A percentile compares a stretch with the other conserved stretches of the same genome.
Evolutionary conservation across 2,113 vertebrate genomes (phyloP).

Genomic region (Myrmophylax atrothorax): DNA sequence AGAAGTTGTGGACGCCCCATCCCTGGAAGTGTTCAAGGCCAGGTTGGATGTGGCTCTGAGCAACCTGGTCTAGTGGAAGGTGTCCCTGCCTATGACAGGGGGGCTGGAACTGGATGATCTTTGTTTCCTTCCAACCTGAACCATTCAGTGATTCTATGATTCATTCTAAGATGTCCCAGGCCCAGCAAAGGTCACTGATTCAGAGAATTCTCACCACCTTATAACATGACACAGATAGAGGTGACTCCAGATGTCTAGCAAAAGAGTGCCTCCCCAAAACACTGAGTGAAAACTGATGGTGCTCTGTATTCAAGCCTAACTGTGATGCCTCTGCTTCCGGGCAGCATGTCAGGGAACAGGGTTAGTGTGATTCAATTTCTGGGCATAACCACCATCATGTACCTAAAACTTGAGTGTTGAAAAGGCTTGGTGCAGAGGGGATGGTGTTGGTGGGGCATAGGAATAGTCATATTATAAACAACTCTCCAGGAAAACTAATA

Average conservation of each 20-base stretch:
- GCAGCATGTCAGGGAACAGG: not conserved
- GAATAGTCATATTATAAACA: not conserved
- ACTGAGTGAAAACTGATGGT: not conserved
- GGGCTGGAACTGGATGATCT: fast-evolving
- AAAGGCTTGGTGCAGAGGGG: not conserved
- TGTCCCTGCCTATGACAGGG: not conserved
- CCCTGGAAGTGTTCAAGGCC: not conserved
- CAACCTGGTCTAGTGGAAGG: not conserved
- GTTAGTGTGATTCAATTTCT: not conserved
- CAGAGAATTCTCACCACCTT: not conserved
- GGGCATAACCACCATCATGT: not conserved
- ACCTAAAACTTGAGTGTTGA: not conserved
- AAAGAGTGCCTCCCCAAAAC: not conserved
- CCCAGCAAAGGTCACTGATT: not conserved
- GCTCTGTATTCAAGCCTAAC: not conserved
- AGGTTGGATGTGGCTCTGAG: not conserved
- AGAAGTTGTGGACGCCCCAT: not conserved
- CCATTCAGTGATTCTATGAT: not conserved
- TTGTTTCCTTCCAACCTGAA: not conserved
- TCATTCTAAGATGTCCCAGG: not conserved
- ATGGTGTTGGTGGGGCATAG: not conserved
- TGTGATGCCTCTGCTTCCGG: not conserved
- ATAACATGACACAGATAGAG: not conserved
- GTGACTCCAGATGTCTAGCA: not conserved
- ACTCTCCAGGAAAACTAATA: not conserved